Evolutionary conservation across 2,113 vertebrate species (phyloP).

Genomic region (Balaeniceps rex): DNA sequence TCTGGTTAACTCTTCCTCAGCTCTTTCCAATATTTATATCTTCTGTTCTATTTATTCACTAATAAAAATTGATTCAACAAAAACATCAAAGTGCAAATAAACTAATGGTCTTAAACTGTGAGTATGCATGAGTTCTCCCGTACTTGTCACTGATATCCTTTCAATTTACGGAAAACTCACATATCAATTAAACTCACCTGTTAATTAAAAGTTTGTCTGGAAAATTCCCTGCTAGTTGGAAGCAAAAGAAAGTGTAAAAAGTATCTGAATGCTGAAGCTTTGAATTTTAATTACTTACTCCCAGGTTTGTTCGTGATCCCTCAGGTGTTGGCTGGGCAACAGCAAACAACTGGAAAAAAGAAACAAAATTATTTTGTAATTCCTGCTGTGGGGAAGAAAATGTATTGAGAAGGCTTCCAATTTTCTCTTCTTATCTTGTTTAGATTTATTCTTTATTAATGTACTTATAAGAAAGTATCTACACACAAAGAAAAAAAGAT

Average conservation of each 20-base stretch:
- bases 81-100: conserved; percentile 60
- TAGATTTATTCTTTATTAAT: conserved; percentile 63
- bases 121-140: conserved; percentile 27
- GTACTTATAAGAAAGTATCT: conserved; percentile 36
- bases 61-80: conserved; percentile 34
- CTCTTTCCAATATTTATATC: conserved; percentile 26
- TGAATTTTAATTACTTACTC: conserved; percentile 80
- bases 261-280: conserved; percentile 73
- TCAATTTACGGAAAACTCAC: conserved; percentile 63
- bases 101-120: conserved; percentile 41
- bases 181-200: conserved; percentile 79
- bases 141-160: conserved; percentile 35
- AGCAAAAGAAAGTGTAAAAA: conserved; percentile 71
- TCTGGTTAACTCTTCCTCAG: conserved; percentile 1
- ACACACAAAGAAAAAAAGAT: conserved; percentile 16
- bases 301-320: conserved; percentile 49
- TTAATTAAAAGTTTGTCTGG: conserved; percentile 78
- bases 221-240: conserved; percentile 73
- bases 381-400: conserved; percentile 32
- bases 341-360: conserved; percentile 48
- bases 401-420: conserved; percentile 38
- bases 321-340: conserved; percentile 62
- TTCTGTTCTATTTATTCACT: conserved; percentile 47
- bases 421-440: conserved; percentile 56
- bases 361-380: conserved; percentile 59